Evolutionary conservation across 2,113 vertebrate species (phyloP), one percentile per base, ranked within the genome.

Genomic region (Asarcornis scutulata): DNA sequence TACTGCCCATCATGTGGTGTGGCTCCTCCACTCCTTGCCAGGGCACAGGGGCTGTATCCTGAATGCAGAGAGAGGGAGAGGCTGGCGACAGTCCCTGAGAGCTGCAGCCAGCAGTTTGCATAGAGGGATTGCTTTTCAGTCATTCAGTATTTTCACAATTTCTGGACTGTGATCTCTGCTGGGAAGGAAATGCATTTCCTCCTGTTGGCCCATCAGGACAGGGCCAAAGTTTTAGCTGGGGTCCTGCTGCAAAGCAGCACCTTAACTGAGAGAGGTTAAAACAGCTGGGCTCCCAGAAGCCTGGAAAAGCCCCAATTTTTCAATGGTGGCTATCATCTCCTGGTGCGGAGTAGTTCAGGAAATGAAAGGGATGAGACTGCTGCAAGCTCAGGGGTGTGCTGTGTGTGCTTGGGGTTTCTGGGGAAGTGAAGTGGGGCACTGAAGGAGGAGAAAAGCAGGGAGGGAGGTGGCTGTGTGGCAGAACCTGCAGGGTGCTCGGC

Each of bases 401-500:
- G 21, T 22, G 58, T 23, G 1, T 50, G 12, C 52, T 44, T 23
- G n/a, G 26, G 14, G 11, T 4, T 7, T 25, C 34, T 38, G 46
- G 6, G 32, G 38, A 48, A 22, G 46, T 48, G 58, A 53, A 68
- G 34, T 7, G 82, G 83, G 62, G 46, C 38, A 31, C 64, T 31
- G 68, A 71, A 68, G 22, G 4, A 8, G 34, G n/a, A 9, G 36
- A 27, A 16, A 78, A 86, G 59, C 4, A 0, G 0, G 36, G 11
- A 69, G 55, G 11, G 22, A 78, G 40, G 67, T 3, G 29, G 48
- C 32, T 83, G 32, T 0, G 2, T 31, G 59, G 6, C 29, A 86
- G 31, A 0, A 0, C 7, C 5, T 18, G 8, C 16, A 36, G 50
- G 4, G 31, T 13, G 31, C 36, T 84, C 9, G 62, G 71, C 2